Percentiles rank a stretch among this genome's conserved stretches.
Evolutionary conservation across 1,140 invertebrate species (phyloP).

Genomic region (Penaeus vannamei): DNA sequence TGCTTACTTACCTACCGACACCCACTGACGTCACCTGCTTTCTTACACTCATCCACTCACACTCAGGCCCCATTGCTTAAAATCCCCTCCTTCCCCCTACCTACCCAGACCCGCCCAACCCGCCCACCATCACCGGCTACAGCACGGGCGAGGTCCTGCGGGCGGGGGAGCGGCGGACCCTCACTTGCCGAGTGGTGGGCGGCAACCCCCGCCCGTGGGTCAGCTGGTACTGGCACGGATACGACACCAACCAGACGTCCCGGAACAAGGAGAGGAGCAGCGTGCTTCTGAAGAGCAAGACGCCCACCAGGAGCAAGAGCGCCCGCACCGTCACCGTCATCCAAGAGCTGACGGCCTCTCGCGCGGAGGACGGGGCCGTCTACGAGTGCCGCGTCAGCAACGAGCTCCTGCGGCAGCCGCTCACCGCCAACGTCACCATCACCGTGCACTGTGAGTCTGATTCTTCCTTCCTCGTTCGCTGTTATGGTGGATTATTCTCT

Average conservation of each 20-base stretch:
- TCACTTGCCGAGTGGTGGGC: constrained; percentile 91
- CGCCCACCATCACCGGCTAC: constrained; percentile 91
- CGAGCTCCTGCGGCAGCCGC: constrained; percentile 25
- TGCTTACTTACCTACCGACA: too few relatives aligned
- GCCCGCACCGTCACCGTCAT: constrained; percentile 84
- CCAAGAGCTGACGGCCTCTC: constrained; percentile 86
- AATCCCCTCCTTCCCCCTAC: not conserved
- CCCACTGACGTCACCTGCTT: too few relatives aligned
- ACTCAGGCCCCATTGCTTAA: too few relatives aligned
- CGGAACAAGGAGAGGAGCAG: constrained; percentile 70
- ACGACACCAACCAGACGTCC: constrained; percentile 22
- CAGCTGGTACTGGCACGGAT: constrained; percentile 83
- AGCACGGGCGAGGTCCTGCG: constrained; percentile 83
- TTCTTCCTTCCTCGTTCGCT: too few relatives aligned
- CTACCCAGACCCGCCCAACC: constrained; percentile 88
- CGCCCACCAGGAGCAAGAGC: not conserved
- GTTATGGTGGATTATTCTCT: too few relatives aligned
- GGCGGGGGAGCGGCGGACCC: constrained; percentile 86
- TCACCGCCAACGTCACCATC: constrained; percentile 54
- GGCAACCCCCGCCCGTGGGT: constrained; percentile 94
- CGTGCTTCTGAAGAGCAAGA: constrained; percentile 33
- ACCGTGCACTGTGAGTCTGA: constrained; percentile 55
- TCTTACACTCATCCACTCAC: too few relatives aligned
- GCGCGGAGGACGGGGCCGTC: constrained; percentile 90
- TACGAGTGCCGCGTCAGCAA: constrained; percentile 88